These are phyloP conservation scores for Microhierax caerulescens DNA, from an alignment of 2,797 vertebrate genomes.

Conservation along the genomic window DNA sequence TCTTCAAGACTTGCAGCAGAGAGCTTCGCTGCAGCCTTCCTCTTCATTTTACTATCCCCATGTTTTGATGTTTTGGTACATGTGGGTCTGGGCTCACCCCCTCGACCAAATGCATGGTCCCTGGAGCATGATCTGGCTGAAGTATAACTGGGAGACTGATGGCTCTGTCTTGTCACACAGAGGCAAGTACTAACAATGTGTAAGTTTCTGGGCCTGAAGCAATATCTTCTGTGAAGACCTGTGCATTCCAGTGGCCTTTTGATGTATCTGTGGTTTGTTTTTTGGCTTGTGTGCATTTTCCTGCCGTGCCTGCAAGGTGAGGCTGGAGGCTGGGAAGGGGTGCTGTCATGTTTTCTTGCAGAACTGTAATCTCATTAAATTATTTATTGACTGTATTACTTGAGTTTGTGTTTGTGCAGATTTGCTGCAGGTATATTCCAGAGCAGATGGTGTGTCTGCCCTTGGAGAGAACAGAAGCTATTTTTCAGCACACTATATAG, in stretches of 20 bases:
- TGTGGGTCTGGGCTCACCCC: background rate
- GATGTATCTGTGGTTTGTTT: background rate
- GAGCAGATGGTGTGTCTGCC: background rate
- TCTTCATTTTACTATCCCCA: background rate
- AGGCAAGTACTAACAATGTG: background rate
- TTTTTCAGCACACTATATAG: fast-evolving
- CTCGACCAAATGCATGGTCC: conserved; percentile 13
- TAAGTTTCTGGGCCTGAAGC: conserved; percentile 27
- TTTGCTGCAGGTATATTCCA: background rate
- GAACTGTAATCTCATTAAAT: conserved; percentile 76
- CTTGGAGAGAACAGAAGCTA: background rate
- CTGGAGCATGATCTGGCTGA: background rate
- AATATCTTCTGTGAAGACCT: conserved; percentile 81
- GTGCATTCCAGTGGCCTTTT: conserved; percentile 37
- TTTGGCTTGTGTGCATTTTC: background rate
- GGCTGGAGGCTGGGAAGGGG: conserved; percentile 18
- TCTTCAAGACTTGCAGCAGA: background rate
- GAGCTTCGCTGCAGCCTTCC: background rate
- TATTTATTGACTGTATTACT: conserved; percentile 73
- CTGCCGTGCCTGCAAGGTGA: background rate
- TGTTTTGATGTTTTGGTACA: conserved; percentile 44
- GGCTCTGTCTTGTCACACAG: background rate
- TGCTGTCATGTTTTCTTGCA: conserved; percentile 30
- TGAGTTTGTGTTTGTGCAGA: conserved; percentile 9
- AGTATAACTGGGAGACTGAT: background rate